These are phyloP conservation scores for Lydus trimaculatus DNA, from an alignment of 2,888 invertebrate species.

Conservation along the genomic window DNA sequence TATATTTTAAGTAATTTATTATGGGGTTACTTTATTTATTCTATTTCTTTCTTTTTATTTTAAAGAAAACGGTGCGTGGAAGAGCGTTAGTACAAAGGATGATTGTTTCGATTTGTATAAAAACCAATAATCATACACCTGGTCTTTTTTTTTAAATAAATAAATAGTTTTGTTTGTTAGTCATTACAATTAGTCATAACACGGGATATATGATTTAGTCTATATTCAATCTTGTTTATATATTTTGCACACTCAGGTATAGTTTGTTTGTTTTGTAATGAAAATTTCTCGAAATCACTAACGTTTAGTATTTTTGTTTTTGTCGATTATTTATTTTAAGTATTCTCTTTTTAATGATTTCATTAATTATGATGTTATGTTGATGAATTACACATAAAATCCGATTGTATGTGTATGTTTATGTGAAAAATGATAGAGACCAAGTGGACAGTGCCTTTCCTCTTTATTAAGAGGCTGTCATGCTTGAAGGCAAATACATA, in stretches of 20 bases:
- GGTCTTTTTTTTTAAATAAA: conserved; percentile 14
- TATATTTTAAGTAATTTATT: conserved; percentile 23
- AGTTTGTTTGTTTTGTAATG: conserved; percentile 30
- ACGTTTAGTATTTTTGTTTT: conserved; percentile 40
- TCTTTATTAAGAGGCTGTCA: conserved; percentile 39
- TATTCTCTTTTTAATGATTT: conserved; percentile 22
- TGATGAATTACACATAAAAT: not conserved
- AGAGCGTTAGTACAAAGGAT: conserved; percentile 10
- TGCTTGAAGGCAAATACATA: conserved; percentile 46
- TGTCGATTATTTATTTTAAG: conserved; percentile 20
- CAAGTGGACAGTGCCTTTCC: conserved; percentile 52
- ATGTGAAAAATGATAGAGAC: conserved; percentile 43
- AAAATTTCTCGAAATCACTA: conserved; percentile 32
- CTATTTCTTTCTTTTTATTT: conserved; percentile 16
- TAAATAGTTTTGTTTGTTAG: conserved; percentile 34
- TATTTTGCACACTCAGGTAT: conserved; percentile 49
- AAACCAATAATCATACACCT: conserved; percentile 23
- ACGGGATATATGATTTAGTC: conserved; percentile 29
- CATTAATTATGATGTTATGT: conserved; percentile 15
- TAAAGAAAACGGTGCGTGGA: conserved; percentile 9
- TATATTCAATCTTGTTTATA: conserved; percentile 31
- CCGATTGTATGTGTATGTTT: conserved; percentile 23
- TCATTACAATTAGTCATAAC: conserved; percentile 28
- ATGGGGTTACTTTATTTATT: conserved; percentile 11
- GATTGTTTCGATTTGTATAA: conserved; percentile 33